Conservation (phyloP, 1,140 invertebrate species). For the Cherax destructor region DNA sequence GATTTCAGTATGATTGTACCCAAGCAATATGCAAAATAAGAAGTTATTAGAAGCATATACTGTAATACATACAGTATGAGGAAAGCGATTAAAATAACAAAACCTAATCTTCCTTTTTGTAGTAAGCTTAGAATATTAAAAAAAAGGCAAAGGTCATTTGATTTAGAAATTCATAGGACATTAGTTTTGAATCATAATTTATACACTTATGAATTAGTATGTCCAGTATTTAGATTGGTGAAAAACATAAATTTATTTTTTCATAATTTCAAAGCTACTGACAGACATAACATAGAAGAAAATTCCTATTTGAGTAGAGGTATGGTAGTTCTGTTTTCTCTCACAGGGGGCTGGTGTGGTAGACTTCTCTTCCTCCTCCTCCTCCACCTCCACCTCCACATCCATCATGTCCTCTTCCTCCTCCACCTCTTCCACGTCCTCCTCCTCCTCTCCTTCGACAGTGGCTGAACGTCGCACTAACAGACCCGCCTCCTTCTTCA, state of each 20-base stretch:
- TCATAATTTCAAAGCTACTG: not conserved
- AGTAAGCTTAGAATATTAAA: not conserved
- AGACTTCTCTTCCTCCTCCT: slow-evolving; percentile 51
- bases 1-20: too few species aligned
- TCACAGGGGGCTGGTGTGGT: slow-evolving; percentile 52
- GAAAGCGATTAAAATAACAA: too few species aligned
- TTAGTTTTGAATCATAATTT: not conserved
- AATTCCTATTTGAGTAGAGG: slow-evolving; percentile 11
- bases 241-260: not conserved
- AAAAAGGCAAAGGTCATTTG: not conserved
- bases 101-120: not conserved
- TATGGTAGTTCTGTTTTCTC: slow-evolving; percentile 40
- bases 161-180: not conserved
- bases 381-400: slow-evolving; percentile 34
- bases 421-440: slow-evolving; percentile 46
- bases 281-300: not conserved
- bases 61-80: too few species aligned
- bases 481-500: slow-evolving; percentile 55
- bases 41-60: too few species aligned
- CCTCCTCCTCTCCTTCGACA: slow-evolving; percentile 54
- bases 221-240: not conserved
- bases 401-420: slow-evolving; percentile 36
- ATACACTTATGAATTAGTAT: not conserved
- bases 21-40: too few species aligned
- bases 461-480: slow-evolving; percentile 52